Base-by-base conservation (phyloP, 2,888 invertebrate genomes). In the Allacma fusca region DNA sequence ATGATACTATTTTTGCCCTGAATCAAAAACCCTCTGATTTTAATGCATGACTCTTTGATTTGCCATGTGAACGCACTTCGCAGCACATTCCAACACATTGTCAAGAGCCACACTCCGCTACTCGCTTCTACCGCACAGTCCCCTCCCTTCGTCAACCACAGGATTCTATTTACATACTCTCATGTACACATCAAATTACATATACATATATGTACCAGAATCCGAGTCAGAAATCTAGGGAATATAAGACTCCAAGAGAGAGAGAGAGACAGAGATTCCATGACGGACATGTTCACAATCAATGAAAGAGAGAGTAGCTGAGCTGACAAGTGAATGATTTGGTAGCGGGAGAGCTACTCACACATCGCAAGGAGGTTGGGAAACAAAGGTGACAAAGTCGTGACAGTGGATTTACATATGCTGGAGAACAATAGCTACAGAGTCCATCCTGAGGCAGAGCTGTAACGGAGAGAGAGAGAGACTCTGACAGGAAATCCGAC, bases 361-460 rank as follows among this genome's bases (percentile, higher is more conserved):
- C 34, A 34, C 34, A 34, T 7, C 34, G 34, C 4, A 34, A 34
- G 34, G 9, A 34, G 34, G 34, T 34, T 34, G 34, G 62, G 74
- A 72, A 74, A 26, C 28, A 79, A 77, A 77, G 70, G 77, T 79
- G 79, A 79, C 79, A 79, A 77, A 75, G 79, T 79, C 79, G 75
- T 79, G 79, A 79, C 77, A 75, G 74, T 29, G 65, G 72, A 77
- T 77, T 77, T 75, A 72, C 34, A 34, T 34, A 34, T 4, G 9
- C 34, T 34, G 34, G 9, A 57, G 57, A 19, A 21, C 57, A 21
- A 21, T 59, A 65, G 12, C 4, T 59, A 7, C 0, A 59, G 24
- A 59, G n/a, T 23, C 23, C 59, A 59, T 68, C 19, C 5, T 12
- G 23, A 23, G 2, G 57, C 4, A 9, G 57, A 21, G 23, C 57